Conservation (phyloP, 1,140 invertebrate species). For the Diabrotica undecimpunctata region DNA sequence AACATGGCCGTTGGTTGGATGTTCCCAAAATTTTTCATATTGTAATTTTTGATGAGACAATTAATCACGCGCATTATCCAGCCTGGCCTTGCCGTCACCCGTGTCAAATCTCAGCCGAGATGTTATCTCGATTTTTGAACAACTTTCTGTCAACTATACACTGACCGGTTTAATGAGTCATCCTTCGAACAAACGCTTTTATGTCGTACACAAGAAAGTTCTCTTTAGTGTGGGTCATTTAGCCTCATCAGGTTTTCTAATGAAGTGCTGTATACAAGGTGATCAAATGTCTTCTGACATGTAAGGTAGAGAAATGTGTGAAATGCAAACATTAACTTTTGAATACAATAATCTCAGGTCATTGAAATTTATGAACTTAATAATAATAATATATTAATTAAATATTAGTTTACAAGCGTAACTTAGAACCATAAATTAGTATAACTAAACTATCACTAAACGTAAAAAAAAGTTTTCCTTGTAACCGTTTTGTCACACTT, state of each 20-base stretch:
- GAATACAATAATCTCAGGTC: too few species aligned
- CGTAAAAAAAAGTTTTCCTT: too few species aligned
- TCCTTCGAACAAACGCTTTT: conserved; percentile 2
- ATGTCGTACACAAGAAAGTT: background rate
- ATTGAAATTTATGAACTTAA: too few species aligned
- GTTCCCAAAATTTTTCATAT: background rate
- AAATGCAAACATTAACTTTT: too few species aligned
- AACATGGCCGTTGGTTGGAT: background rate
- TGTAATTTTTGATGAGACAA: conserved; percentile 1
- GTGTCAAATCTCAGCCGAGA: conserved; percentile 1
- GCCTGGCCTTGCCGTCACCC: background rate
- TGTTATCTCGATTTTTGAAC: conserved; percentile 2
- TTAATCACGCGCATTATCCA: background rate
- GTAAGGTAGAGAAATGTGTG: too few species aligned
- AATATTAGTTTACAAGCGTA: too few species aligned
- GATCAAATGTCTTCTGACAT: too few species aligned
- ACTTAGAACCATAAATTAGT: too few species aligned
- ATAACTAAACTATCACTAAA: too few species aligned
- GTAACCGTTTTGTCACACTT: too few species aligned
- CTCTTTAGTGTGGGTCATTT: background rate
- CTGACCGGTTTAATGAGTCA: background rate
- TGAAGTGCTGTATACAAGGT: background rate
- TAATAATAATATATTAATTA: too few species aligned
- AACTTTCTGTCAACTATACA: conserved; percentile 1
- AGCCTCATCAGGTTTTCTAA: background rate